Percentiles rank a stretch among this genome's conserved stretches.
Evolutionary conservation across 2,113 vertebrate genomes (phyloP).

Genomic region (Ranitomeya variabilis): DNA sequence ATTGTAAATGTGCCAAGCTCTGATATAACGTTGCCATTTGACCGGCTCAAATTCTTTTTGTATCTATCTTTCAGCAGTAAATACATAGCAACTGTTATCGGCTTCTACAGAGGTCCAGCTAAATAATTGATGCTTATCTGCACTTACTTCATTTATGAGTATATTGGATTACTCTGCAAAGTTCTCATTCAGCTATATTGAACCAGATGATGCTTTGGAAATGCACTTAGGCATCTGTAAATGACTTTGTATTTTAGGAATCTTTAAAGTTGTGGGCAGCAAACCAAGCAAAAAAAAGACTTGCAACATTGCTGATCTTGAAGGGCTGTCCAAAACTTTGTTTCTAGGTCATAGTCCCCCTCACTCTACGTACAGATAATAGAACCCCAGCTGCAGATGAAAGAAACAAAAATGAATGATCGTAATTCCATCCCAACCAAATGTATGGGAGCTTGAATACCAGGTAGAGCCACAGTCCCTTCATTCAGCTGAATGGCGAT

Average conservation of each 20-base stretch:
- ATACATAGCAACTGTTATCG: background rate
- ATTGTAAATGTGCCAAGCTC: background rate
- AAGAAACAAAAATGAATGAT: no score
- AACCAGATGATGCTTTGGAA: background rate
- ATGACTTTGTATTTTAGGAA: background rate
- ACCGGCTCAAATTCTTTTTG: conserved; percentile 4
- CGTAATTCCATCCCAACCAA: no score
- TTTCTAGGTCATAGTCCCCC: no score
- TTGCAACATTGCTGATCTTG: no score
- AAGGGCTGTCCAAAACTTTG: no score
- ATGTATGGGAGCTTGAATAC: no score
- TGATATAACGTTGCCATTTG: background rate
- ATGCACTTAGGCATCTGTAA: background rate
- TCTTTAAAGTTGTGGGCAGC: background rate
- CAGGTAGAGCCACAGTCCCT: no score
- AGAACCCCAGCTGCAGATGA: no score
- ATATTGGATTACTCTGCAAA: conserved; percentile 36
- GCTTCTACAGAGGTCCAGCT: background rate
- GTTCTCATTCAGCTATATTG: background rate
- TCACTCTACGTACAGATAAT: no score
- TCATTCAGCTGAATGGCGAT: no score
- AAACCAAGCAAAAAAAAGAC: no score
- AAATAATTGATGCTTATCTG: conserved; percentile 38
- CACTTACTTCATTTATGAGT: conserved; percentile 13
- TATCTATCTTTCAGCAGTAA: conserved; percentile 14